These are phyloP conservation scores for Plagiodera versicolora DNA, from an alignment of 2,888 invertebrate species.

Conservation along the genomic window DNA sequence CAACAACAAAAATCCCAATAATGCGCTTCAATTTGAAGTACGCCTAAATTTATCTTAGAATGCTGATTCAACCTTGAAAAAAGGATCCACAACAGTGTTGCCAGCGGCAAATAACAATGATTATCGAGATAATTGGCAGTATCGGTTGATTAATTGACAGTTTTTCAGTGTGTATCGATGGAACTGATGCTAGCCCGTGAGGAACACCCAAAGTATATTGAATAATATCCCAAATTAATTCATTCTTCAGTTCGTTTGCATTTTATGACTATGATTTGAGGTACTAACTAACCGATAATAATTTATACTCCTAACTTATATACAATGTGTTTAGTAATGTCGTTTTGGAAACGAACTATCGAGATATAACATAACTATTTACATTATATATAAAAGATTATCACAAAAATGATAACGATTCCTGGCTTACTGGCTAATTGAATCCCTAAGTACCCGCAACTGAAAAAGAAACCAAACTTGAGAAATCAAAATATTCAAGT, in stretches of 20 bases:
- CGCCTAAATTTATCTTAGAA: not conserved
- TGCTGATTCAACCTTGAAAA: not conserved
- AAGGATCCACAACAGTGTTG: not conserved
- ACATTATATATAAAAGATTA: conserved; percentile 35
- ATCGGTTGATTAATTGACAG: not conserved
- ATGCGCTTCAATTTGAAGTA: too few relatives aligned
- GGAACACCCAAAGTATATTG: not conserved
- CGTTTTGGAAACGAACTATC: conserved; percentile 24
- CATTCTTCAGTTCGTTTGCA: not conserved
- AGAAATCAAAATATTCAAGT: too few relatives aligned
- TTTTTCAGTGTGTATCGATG: not conserved
- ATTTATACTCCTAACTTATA: conserved; percentile 22
- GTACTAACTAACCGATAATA: conserved; percentile 17
- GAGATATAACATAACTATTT: conserved; percentile 23
- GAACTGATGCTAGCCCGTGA: not conserved
- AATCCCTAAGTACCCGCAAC: conserved; percentile 28
- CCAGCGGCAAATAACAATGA: not conserved
- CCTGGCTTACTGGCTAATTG: conserved; percentile 21
- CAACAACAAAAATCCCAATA: too few relatives aligned
- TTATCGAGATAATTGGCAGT: not conserved
- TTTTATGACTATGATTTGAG: conserved; percentile 12
- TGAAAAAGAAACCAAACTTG: conserved; percentile 20
- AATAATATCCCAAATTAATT: not conserved
- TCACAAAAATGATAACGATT: conserved; percentile 36
- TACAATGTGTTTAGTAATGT: conserved; percentile 24